Conservation (phyloP, 2,797 vertebrate genomes). For the Lindbergichthys nudifrons region DNA sequence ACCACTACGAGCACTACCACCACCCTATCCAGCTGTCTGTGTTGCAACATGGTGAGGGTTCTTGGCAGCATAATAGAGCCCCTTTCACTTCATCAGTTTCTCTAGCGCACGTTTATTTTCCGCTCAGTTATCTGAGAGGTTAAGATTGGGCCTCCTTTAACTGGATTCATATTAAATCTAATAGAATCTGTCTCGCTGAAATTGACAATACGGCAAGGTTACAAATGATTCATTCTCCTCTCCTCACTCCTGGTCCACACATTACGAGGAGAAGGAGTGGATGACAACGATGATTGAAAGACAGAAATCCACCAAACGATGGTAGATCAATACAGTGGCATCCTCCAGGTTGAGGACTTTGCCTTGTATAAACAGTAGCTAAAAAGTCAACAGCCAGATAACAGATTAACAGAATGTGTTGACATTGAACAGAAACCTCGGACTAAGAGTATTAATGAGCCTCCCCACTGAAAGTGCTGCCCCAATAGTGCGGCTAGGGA, state of each 20-base stretch:
- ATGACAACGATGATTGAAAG: slow-evolving; percentile 12
- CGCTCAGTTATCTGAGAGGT: slow-evolving; percentile 58
- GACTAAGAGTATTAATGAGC: slow-evolving; percentile 2
- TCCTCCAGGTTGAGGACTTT: slow-evolving; percentile 17
- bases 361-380: slow-evolving; percentile 23
- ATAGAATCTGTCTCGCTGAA: slow-evolving; percentile 74
- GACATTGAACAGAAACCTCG: slow-evolving; percentile 19
- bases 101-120: slow-evolving; percentile 53
- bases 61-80: slow-evolving; percentile 70
- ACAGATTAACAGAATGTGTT: background rate
- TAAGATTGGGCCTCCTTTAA: slow-evolving; percentile 69
- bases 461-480: background rate
- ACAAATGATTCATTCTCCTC: slow-evolving; percentile 67
- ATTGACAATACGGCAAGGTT: slow-evolving; percentile 71
- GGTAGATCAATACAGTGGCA: slow-evolving; percentile 43
- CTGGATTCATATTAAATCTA: slow-evolving; percentile 78
- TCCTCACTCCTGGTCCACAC: background rate
- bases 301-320: slow-evolving; percentile 20
- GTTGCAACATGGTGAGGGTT: slow-evolving; percentile 57
- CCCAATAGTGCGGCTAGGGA: slow-evolving; percentile 20
- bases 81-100: slow-evolving; percentile 71
- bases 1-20: slow-evolving; percentile 31
- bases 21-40: slow-evolving; percentile 73
- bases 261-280: slow-evolving; percentile 23
- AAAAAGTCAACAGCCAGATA: slow-evolving; percentile 51